Conservation (phyloP, 2,888 invertebrate species). For the Phengaris alcon region DNA sequence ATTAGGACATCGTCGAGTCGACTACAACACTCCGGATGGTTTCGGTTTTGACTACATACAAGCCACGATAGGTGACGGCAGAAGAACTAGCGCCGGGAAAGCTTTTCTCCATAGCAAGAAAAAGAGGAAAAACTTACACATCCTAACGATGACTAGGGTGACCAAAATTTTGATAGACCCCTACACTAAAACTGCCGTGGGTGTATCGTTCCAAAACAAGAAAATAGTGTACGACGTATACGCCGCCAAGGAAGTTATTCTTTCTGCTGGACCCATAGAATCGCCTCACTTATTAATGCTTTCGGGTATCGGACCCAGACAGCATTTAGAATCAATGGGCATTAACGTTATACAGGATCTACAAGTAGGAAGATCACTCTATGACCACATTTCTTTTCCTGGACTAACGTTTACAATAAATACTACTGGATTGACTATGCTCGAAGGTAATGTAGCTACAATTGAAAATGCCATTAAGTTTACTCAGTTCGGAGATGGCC, state of each 20-base stretch:
- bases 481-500: slow-evolving; percentile 70
- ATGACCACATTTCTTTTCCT: slow-evolving; percentile 83
- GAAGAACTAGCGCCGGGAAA: slow-evolving; percentile 75
- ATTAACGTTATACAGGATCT: slow-evolving; percentile 82
- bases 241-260: slow-evolving; percentile 77
- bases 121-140: slow-evolving; percentile 78
- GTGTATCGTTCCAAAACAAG: slow-evolving; percentile 60
- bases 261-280: slow-evolving; percentile 87
- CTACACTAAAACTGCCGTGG: slow-evolving; percentile 66
- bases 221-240: slow-evolving; percentile 66
- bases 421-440: slow-evolving; percentile 56
- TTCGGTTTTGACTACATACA: slow-evolving; percentile 79
- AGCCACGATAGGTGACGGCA: slow-evolving; percentile 71
- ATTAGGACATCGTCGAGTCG: slow-evolving; percentile 82
- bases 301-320: slow-evolving; percentile 82
- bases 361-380: slow-evolving; percentile 83
- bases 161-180: slow-evolving; percentile 80
- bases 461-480: slow-evolving; percentile 58
- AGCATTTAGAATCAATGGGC: slow-evolving; percentile 76
- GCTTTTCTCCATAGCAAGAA: slow-evolving; percentile 79
- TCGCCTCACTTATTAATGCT: slow-evolving; percentile 87
- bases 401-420: slow-evolving; percentile 77
- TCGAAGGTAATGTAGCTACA: slow-evolving; percentile 53
- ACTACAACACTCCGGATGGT: slow-evolving; percentile 83
- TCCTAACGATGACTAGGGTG: slow-evolving; percentile 75